A percentile compares a stretch with the other conserved stretches of the same genome.
phyloP scores from a whole-genome alignment of 2,888 invertebrate species.

The Strigamia maritima region DNA sequence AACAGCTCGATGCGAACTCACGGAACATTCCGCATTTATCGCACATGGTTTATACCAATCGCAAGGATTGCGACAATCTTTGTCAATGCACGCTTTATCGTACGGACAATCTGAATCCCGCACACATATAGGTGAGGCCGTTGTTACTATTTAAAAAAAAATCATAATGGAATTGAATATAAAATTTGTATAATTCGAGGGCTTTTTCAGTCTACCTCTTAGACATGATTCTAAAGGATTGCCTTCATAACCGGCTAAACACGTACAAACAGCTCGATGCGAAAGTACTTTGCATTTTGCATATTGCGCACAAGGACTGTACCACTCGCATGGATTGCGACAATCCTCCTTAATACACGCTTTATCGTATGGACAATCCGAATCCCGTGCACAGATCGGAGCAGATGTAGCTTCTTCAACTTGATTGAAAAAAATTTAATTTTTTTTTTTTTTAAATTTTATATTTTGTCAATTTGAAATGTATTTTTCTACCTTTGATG shows the following conservation, averaged over 20 bases:
- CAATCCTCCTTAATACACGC: slow-evolving; percentile 43
- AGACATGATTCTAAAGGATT: slow-evolving; percentile 47
- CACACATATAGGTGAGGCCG: slow-evolving; percentile 40
- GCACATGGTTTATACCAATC: slow-evolving; percentile 75
- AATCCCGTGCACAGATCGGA: slow-evolving; percentile 41
- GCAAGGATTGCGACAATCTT: slow-evolving; percentile 70
- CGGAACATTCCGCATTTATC: slow-evolving; percentile 71
- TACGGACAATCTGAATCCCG: slow-evolving; percentile 48
- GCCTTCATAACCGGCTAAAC: slow-evolving; percentile 47
- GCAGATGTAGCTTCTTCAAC: slow-evolving; percentile 25
- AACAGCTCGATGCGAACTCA: slow-evolving; percentile 69
- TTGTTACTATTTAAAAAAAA: slow-evolving; percentile 23
- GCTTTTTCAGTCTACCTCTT: slow-evolving; percentile 40
- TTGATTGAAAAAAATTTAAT: background rate
- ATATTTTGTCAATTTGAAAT: background rate
- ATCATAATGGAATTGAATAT: too few species aligned
- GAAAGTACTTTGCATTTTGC: slow-evolving; percentile 41
- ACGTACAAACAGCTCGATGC: slow-evolving; percentile 52
- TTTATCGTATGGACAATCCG: slow-evolving; percentile 40
- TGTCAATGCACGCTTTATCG: slow-evolving; percentile 72
- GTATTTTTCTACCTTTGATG: slow-evolving; percentile 47
- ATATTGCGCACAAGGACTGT: slow-evolving; percentile 53
- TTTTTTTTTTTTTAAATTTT: background rate
- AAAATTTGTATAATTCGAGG: background rate
- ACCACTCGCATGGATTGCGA: slow-evolving; percentile 43